phyloP scores from a whole-genome alignment of 2,797 vertebrate species.

The Sebastes trivittatus region DNA sequence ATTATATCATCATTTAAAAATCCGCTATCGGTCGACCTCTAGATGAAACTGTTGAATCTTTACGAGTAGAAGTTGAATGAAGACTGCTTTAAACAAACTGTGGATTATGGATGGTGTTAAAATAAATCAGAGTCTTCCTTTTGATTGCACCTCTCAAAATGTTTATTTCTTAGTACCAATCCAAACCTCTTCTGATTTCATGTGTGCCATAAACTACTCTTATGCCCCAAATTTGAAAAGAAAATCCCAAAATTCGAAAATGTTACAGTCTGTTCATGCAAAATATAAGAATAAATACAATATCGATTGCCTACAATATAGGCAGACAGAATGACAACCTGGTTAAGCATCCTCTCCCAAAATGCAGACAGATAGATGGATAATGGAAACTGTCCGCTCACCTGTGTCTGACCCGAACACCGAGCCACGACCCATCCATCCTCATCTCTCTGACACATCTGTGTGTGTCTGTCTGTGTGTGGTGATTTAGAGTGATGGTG shows the following conservation, averaged over 20 bases:
- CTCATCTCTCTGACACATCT: constrained; percentile 51
- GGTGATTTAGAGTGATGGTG: constrained; percentile 49
- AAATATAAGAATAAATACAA: background rate
- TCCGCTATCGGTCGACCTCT: too few species aligned
- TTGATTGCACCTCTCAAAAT: background rate
- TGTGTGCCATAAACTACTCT: background rate
- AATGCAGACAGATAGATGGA: constrained; percentile 30
- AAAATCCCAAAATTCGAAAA: background rate
- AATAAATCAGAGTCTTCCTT: background rate
- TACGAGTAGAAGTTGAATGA: too few species aligned
- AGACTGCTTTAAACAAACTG: too few species aligned
- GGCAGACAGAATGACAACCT: background rate
- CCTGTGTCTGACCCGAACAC: constrained; percentile 63
- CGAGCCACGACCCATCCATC: constrained; percentile 56
- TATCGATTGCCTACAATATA: background rate
- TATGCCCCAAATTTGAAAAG: background rate
- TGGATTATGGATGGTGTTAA: background rate
- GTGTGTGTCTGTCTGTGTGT: constrained; percentile 26
- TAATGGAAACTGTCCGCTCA: constrained; percentile 49
- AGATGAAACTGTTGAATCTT: too few species aligned
- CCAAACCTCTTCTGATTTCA: background rate
- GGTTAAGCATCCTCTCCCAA: background rate
- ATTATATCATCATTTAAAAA: too few species aligned
- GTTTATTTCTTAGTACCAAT: background rate
- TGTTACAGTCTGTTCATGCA: background rate